Percentiles rank a stretch among this genome's conserved stretches.
Evolutionary conservation across 2,113 vertebrate genomes (phyloP).

Genomic region (Sturnus vulgaris): DNA sequence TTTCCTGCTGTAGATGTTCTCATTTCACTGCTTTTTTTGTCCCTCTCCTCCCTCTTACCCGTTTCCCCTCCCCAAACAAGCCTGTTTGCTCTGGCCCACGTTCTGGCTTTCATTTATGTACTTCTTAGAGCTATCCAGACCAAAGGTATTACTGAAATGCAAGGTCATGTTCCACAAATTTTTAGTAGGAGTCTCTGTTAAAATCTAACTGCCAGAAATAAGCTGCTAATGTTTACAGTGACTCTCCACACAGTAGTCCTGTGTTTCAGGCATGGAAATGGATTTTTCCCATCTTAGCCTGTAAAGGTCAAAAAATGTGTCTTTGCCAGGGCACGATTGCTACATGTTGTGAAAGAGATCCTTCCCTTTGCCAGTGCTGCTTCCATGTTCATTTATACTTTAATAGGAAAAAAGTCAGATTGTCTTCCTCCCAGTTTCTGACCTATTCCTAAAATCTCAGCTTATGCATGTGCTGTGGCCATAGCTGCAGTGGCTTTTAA

Average conservation of each 20-base stretch:
- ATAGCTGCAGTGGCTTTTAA: background rate
- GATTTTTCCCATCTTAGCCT: background rate
- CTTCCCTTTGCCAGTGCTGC: background rate
- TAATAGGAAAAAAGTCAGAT: background rate
- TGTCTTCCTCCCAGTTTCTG: background rate
- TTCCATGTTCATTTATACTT: background rate
- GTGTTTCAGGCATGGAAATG: constrained; percentile 17
- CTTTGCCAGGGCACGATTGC: background rate
- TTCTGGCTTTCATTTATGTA: background rate
- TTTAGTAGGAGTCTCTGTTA: background rate
- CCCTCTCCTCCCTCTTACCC: background rate
- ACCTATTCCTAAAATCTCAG: background rate
- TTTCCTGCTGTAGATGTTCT: background rate
- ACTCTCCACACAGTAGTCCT: constrained; percentile 3
- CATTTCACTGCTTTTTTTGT: background rate
- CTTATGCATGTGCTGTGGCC: background rate
- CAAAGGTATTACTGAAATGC: constrained; percentile 34
- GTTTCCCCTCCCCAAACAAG: background rate
- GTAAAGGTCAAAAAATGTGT: background rate
- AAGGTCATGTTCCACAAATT: background rate
- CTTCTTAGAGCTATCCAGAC: constrained; percentile 6
- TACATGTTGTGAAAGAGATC: background rate
- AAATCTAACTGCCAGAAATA: background rate
- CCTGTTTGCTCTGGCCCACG: background rate
- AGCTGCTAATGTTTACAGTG: background rate